A percentile compares a stretch with the other conserved stretches of the same genome.
Conservation (phyloP, 2,797 vertebrate species). For the Ficedula albicollis region DNA sequence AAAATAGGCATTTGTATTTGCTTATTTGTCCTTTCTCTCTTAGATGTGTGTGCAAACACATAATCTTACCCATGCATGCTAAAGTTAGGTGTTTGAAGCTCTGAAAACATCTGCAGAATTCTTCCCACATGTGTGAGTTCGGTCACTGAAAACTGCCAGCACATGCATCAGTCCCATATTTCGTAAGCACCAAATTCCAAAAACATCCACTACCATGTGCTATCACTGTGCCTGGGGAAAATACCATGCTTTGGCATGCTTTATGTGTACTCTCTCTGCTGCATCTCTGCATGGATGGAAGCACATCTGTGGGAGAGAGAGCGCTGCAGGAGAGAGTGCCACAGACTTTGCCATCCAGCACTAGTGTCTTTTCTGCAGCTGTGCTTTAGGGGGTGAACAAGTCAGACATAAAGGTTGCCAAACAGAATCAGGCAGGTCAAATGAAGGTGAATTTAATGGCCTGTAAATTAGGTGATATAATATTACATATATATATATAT, state of each 20-base stretch:
- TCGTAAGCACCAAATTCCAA: neutral
- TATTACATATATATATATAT: no score
- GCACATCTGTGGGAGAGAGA: neutral
- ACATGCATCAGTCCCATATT: neutral
- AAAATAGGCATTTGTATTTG: neutral
- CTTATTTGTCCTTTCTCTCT: neutral
- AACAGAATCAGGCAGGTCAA: neutral
- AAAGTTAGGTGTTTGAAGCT: neutral
- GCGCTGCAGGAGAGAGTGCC: rapidly evolving
- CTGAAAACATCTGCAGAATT: neutral
- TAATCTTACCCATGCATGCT: neutral
- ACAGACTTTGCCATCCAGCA: neutral
- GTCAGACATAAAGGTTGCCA: neutral
- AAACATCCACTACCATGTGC: neutral
- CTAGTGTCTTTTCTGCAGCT: neutral
- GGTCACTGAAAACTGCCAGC: neutral
- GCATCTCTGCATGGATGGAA: neutral
- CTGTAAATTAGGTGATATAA: neutral
- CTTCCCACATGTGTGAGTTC: neutral
- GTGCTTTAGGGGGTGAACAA: neutral
- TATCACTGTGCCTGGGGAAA: neutral
- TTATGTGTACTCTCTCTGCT: neutral
- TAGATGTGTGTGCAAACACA: neutral
- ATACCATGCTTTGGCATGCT: neutral
- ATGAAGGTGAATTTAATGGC: neutral